Conservation (phyloP, 1,140 invertebrate species). For the Drosophila nasuta region DNA sequence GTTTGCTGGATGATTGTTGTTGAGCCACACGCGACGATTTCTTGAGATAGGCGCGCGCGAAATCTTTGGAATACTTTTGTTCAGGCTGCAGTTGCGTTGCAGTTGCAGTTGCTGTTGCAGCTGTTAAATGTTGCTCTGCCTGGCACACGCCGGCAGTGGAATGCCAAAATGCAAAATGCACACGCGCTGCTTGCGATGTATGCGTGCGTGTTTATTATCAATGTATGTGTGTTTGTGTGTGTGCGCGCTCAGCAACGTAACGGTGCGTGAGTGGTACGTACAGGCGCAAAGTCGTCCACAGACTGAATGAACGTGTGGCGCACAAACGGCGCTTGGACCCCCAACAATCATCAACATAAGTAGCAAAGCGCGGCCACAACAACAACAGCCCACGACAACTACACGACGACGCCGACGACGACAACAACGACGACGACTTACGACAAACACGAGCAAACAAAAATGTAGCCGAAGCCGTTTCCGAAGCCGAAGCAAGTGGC, state of each 20-base stretch:
- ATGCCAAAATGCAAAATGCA: slow-evolving; percentile 58
- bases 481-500: slow-evolving; percentile 51
- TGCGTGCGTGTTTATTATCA: slow-evolving; percentile 12
- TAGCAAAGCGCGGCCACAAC: slow-evolving; percentile 68
- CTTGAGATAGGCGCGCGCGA: slow-evolving; percentile 45
- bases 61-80: slow-evolving; percentile 48
- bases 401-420: slow-evolving; percentile 28
- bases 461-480: slow-evolving; percentile 60
- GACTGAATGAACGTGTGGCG: slow-evolving; percentile 81
- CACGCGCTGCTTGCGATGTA: slow-evolving; percentile 27
- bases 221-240: slow-evolving; percentile 17
- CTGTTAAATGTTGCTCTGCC: slow-evolving; percentile 43
- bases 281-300: slow-evolving; percentile 78
- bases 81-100: slow-evolving; percentile 41
- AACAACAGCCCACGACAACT: slow-evolving; percentile 53
- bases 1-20: slow-evolving; percentile 15
- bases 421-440: slow-evolving; percentile 57
- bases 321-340: slow-evolving; percentile 81
- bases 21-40: slow-evolving; percentile 57
- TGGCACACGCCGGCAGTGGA: slow-evolving; percentile 70
- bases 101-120: slow-evolving; percentile 36
- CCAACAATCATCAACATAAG: slow-evolving; percentile 80
- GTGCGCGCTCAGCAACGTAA: slow-evolving; percentile 42
- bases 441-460: slow-evolving; percentile 74
- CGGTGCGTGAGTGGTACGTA: slow-evolving; percentile 70